A percentile compares a stretch with the other conserved stretches of the same genome.
These are phyloP conservation scores for Alcis repandata DNA, from an alignment of 2,888 invertebrate genomes.

Conservation along the genomic window DNA sequence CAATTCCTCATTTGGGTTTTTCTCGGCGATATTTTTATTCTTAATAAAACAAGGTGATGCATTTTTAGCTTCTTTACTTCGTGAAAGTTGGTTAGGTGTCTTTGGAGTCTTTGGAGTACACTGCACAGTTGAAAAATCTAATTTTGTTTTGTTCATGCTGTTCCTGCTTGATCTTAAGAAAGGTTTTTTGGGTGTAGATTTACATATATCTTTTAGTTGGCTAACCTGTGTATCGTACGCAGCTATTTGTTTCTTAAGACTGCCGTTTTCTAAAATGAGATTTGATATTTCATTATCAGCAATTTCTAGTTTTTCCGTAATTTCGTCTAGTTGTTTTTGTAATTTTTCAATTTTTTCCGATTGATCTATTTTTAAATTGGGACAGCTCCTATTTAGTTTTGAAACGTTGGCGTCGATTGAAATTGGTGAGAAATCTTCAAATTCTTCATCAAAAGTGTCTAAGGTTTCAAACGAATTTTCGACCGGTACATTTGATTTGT, in stretches of 20 bases:
- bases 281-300: conserved; percentile 1
- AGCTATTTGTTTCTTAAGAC: not conserved
- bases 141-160: not conserved
- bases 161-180: not conserved
- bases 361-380: not conserved
- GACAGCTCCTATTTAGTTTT: conserved; percentile 1
- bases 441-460: not conserved
- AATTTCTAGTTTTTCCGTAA: not conserved
- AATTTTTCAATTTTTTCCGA: not conserved
- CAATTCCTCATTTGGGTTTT: not conserved
- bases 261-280: not conserved
- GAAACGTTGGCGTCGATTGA: not conserved
- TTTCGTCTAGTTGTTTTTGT: not conserved
- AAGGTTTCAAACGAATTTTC: not conserved
- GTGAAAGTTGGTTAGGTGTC: not conserved
- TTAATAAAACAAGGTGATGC: not conserved
- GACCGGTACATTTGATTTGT: not conserved
- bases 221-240: not conserved
- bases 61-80: not conserved
- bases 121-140: conserved; percentile 1
- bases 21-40: not conserved
- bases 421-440: not conserved
- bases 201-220: not conserved
- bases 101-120: conserved; percentile 6
- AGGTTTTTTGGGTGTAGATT: not conserved